A percentile compares a stretch with the other conserved stretches of the same genome.
Evolutionary conservation across 1,140 invertebrate species (phyloP).

Genomic region (Mya arenaria): DNA sequence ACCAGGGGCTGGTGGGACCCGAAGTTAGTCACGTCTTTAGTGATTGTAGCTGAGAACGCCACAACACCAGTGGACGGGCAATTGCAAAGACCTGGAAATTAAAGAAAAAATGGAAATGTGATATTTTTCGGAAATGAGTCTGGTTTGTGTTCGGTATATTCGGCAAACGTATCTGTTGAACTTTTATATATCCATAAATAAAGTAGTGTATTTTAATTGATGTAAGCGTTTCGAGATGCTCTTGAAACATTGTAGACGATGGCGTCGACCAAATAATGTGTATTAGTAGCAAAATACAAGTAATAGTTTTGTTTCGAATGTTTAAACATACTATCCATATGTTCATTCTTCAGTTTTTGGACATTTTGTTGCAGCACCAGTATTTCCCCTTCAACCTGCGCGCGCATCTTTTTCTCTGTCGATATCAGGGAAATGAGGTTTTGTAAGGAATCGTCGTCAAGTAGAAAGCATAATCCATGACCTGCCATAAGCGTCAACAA

Average conservation of each 20-base stretch:
- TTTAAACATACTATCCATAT: constrained; percentile 32
- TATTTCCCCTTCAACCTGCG: constrained; percentile 18
- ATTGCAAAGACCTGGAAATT: constrained; percentile 28
- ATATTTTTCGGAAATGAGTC: neutral
- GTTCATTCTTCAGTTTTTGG: constrained; percentile 2
- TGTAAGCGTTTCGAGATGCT: no score
- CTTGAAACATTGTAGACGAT: no score
- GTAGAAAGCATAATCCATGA: constrained; percentile 34
- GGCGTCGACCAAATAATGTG: no score
- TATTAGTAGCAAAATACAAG: no score
- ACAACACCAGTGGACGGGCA: constrained; percentile 32
- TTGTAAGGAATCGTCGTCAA: constrained; percentile 48
- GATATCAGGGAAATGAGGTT: constrained; percentile 34
- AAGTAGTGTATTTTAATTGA: no score
- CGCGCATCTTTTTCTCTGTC: constrained; percentile 27
- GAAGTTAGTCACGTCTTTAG: constrained; percentile 34
- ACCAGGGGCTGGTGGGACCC: constrained; percentile 57
- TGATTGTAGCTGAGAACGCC: constrained; percentile 43
- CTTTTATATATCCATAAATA: no score
- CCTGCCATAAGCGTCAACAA: no score
- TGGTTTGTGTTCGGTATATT: no score
- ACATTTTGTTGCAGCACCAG: neutral
- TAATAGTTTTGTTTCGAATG: no score
- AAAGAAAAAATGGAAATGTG: neutral
- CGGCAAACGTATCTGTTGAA: no score